Conservation (phyloP, 2,113 vertebrate genomes). For the Mus pahari region DNA sequence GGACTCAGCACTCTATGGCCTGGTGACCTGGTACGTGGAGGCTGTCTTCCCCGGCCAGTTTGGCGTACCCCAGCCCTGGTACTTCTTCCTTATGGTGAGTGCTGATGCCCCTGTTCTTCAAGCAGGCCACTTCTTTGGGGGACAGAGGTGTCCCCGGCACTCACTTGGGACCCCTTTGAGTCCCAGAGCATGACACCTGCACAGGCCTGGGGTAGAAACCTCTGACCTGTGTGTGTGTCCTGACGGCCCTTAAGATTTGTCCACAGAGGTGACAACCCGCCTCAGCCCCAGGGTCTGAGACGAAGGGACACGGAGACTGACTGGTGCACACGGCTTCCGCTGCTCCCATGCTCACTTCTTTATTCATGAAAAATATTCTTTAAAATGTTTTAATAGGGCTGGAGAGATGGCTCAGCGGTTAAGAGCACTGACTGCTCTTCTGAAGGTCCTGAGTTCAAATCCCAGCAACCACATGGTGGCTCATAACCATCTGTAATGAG, state of each 20-base stretch:
- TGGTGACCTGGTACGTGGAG: constrained; percentile 97
- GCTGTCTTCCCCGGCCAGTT: constrained; percentile 96
- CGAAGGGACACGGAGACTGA: too few species aligned
- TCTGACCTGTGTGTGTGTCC: not conserved
- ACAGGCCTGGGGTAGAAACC: not conserved
- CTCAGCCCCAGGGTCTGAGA: not conserved
- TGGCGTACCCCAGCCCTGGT: constrained; percentile 94
- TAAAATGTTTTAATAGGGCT: too few species aligned
- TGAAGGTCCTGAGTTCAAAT: too few species aligned
- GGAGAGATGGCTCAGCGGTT: too few species aligned
- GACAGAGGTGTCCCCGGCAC: not conserved
- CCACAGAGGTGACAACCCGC: not conserved
- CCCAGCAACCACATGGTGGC: too few species aligned
- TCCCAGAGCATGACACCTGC: not conserved
- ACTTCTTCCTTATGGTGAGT: constrained; percentile 96
- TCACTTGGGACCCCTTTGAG: not conserved
- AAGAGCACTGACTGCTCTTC: too few species aligned
- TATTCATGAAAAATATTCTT: not conserved
- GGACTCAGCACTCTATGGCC: constrained; percentile 90
- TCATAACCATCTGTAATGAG: too few species aligned
- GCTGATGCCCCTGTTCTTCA: not conserved
- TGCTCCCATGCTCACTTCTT: not conserved
- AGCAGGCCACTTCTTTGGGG: not conserved
- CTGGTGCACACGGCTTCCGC: rapidly evolving
- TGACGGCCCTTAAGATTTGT: not conserved